These are phyloP conservation scores for Tarsius wallacei DNA, from an alignment of 2,797 vertebrate genomes.

Conservation along the genomic window DNA sequence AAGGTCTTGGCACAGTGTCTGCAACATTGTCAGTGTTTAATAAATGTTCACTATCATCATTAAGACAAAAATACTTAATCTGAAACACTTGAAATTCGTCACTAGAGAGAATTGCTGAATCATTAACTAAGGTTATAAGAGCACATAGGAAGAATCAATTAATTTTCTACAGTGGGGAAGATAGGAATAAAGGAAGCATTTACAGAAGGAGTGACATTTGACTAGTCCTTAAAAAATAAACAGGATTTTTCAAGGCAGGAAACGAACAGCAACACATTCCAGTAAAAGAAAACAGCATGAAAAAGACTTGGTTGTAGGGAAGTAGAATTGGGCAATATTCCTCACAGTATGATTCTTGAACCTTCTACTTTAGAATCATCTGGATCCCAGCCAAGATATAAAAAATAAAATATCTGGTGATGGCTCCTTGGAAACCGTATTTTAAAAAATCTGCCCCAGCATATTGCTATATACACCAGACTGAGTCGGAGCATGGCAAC, in stretches of 20 bases:
- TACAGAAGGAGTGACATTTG: background rate
- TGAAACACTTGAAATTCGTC: background rate
- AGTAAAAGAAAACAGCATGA: background rate
- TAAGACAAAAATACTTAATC: constrained; percentile 59
- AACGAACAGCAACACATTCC: background rate
- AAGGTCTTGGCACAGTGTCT: background rate
- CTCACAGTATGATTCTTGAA: background rate
- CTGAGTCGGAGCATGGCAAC: background rate
- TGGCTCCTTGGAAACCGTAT: background rate
- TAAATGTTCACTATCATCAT: constrained; percentile 24
- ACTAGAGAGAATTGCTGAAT: background rate
- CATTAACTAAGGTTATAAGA: background rate
- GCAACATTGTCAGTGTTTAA: constrained; percentile 37
- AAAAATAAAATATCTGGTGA: background rate
- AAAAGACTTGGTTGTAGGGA: background rate
- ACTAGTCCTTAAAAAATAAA: constrained; percentile 17
- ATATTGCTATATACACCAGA: background rate
- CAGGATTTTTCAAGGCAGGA: background rate
- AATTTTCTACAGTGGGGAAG: background rate
- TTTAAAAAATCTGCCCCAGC: background rate
- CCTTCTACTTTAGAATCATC: background rate
- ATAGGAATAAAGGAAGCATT: background rate
- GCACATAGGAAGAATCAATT: background rate
- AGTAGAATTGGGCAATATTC: background rate
- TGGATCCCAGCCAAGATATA: background rate